Base-by-base conservation (phyloP, 1,140 invertebrate species). In the Trichonephila inaurata region DNA sequence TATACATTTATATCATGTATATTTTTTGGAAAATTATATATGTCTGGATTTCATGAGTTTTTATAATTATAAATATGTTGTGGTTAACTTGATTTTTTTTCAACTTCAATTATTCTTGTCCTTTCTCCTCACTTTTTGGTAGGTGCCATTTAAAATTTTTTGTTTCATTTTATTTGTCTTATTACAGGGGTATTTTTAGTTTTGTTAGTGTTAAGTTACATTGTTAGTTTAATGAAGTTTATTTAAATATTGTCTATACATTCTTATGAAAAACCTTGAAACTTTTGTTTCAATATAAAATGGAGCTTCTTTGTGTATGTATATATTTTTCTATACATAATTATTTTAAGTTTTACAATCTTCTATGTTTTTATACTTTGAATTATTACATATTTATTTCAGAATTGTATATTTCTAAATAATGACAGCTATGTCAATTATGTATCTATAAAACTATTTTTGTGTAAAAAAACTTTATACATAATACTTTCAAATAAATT, bases 371-470 rank as follows among this genome's bases (percentile, higher is more conserved):
- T 77, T 77, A 40, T 77, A 77, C 28, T 77, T 33, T 77, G 72
- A 77, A 33, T 77, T 16, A 77, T 77, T 18, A 40, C 28, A 77
- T 77, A 40, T 77, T 77, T 77, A 77, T 77, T 77, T 77, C 28
- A 77, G 72, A 77, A 40, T 19, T 77, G 33, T 77, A 77, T 77
- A 77, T 77, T 77, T 77, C 72, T 77, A 77, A 77, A 40, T 77
- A 19, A 10, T 18, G 28, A 40, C 72, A 40, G 28, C 33, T 77
- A 16, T 77, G 66, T 33, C 28, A 33, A 40, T 51, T 51, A 51
- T 51, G 51, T 51, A 51, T 51, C 7, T 24, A 28, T 33, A 19
- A 72, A 40, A 40, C 33, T 77, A 77, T 77, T 77, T 77, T 77
- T 51, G 28, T 77, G 28, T 77, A 40, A 77, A 77, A 18, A 33